Evolutionary conservation across 2,888 invertebrate genomes (phyloP).

Genomic region (Pristionchus exspectatus): DNA sequence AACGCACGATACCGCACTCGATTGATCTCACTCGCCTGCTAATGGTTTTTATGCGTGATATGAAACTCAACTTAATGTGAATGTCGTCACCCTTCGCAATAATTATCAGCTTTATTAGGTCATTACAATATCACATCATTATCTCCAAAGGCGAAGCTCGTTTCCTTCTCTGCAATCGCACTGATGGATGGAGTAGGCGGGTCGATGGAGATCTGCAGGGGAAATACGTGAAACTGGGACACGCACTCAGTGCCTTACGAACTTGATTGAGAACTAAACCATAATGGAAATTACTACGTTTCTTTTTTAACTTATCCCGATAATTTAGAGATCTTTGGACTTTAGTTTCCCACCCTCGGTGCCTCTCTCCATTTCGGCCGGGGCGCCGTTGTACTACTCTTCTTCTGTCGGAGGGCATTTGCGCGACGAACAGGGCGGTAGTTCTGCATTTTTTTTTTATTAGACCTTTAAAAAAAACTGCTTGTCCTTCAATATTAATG

Average conservation of each 20-base stretch:
- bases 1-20: too few species aligned
- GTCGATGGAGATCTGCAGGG: background rate
- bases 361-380: constrained; percentile 1
- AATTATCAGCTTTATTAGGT: too few species aligned
- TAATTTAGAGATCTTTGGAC: background rate
- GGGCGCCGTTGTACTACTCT: background rate
- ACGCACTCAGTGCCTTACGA: too few species aligned
- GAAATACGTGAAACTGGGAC: background rate
- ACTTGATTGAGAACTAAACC: background rate
- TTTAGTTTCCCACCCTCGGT: background rate
- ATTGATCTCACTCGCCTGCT: too few species aligned
- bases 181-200: constrained; percentile 3
- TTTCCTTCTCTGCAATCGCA: background rate
- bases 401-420: constrained; percentile 16
- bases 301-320: too few species aligned
- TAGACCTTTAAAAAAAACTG: too few species aligned
- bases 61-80: too few species aligned
- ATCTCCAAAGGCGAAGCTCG: background rate
- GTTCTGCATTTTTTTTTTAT: background rate
- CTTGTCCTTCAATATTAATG: too few species aligned
- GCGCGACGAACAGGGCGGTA: constrained; percentile 35
- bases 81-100: too few species aligned
- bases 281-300: background rate
- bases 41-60: too few species aligned
- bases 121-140: constrained; percentile 26